Percentiles rank a stretch among this genome's conserved stretches.
Conservation (phyloP, 2,797 vertebrate species). For the Girardinus metallicus region DNA sequence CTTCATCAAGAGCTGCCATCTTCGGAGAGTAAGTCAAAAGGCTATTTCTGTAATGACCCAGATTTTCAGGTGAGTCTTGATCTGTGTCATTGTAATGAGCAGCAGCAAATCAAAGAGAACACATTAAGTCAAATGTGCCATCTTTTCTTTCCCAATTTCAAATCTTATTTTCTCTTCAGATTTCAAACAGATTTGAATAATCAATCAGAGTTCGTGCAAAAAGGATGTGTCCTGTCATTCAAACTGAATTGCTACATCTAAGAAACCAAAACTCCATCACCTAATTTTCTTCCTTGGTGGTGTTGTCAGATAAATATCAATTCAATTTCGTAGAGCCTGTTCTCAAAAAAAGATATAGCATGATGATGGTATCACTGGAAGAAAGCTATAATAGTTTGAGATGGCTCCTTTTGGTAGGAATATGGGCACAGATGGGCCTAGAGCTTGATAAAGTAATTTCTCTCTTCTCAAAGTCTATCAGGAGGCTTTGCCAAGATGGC, state of each 20-base stretch:
- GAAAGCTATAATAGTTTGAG: constrained; percentile 72
- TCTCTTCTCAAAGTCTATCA: constrained; percentile 73
- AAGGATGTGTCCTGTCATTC: constrained; percentile 29
- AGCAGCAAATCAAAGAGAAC: constrained; percentile 44
- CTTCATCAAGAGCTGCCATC: constrained; percentile 74
- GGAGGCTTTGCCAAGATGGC: constrained; percentile 74
- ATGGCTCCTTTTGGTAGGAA: constrained; percentile 70
- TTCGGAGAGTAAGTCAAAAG: constrained; percentile 62
- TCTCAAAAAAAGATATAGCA: constrained; percentile 66
- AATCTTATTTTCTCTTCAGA: not conserved
- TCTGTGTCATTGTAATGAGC: constrained; percentile 69
- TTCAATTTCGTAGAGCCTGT: constrained; percentile 76
- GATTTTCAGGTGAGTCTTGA: constrained; percentile 77
- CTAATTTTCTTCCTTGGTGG: constrained; percentile 73
- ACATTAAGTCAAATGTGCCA: constrained; percentile 46
- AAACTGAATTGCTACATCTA: constrained; percentile 49
- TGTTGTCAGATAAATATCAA: constrained; percentile 78
- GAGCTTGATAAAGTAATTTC: constrained; percentile 76
- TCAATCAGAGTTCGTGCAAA: constrained; percentile 15
- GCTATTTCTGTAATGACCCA: constrained; percentile 82
- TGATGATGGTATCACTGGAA: constrained; percentile 65
- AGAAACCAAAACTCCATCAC: constrained; percentile 49
- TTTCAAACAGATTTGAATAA: constrained; percentile 21
- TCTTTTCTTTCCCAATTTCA: not conserved
- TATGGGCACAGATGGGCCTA: constrained; percentile 74